Conservation (phyloP, 35 echinoderm and acorn worm genomes). For the Apostichopus japonicus region DNA sequence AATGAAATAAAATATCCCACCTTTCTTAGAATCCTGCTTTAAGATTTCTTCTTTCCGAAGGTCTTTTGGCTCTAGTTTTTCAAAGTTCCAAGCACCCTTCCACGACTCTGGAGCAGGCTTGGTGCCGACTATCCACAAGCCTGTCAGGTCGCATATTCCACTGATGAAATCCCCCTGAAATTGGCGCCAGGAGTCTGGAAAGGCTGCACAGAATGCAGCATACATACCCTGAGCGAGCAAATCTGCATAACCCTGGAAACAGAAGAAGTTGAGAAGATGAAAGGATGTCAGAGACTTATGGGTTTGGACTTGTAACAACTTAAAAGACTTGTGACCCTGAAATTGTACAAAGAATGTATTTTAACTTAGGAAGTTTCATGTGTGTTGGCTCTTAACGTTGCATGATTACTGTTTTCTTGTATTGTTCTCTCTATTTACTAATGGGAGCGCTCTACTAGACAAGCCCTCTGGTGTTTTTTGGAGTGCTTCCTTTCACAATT, state of each 20-base stretch:
- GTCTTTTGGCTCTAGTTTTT: slow-evolving; percentile 72
- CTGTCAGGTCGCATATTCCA: slow-evolving; percentile 82
- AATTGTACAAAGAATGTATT: not conserved
- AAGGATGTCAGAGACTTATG: not conserved
- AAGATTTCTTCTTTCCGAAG: slow-evolving; percentile 85
- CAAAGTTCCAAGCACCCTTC: slow-evolving; percentile 78
- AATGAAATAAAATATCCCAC: slow-evolving; percentile 39
- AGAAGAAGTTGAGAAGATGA: not conserved
- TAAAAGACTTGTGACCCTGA: not conserved
- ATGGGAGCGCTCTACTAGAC: too few relatives aligned
- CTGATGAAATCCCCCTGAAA: slow-evolving; percentile 90
- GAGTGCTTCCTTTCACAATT: too few relatives aligned
- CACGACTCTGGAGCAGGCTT: slow-evolving; percentile 78
- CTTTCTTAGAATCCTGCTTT: slow-evolving; percentile 91
- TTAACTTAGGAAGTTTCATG: too few relatives aligned
- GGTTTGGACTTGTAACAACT: too few relatives aligned
- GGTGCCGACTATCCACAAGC: slow-evolving; percentile 86
- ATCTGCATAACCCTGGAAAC: slow-evolving; percentile 76
- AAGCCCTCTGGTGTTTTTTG: too few relatives aligned
- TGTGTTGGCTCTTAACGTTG: too few relatives aligned
- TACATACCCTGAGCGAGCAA: slow-evolving; percentile 86
- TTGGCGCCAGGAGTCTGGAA: slow-evolving; percentile 97
- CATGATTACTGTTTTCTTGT: not conserved
- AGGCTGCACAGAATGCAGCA: slow-evolving; percentile 88
- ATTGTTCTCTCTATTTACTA: too few relatives aligned